Conservation (phyloP, 2,113 vertebrate genomes). For the Camelus dromedarius region DNA sequence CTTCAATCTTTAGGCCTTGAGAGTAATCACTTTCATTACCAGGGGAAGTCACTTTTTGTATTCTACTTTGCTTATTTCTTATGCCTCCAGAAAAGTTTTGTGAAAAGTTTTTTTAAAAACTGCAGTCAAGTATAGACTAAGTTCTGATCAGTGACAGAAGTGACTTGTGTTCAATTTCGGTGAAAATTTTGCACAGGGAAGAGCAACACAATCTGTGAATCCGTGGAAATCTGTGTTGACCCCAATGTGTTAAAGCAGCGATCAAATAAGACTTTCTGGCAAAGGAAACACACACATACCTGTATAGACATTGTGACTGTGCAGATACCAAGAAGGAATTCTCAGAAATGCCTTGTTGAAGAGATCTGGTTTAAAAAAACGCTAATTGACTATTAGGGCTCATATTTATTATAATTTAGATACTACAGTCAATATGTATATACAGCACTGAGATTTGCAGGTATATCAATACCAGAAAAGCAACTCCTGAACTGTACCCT, state of each 20-base stretch:
- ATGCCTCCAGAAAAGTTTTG: background rate
- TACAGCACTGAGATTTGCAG: background rate
- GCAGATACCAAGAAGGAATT: too few species aligned
- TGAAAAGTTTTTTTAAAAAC: background rate
- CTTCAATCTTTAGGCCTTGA: background rate
- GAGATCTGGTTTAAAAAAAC: background rate
- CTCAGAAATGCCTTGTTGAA: background rate
- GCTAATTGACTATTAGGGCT: background rate
- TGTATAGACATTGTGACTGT: background rate
- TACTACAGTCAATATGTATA: background rate
- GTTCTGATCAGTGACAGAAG: background rate
- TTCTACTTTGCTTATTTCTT: background rate
- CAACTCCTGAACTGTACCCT: background rate
- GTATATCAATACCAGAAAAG: background rate
- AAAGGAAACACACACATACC: background rate
- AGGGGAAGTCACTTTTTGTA: background rate
- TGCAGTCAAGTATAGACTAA: background rate
- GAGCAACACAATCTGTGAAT: accelerated
- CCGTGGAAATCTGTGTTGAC: background rate
- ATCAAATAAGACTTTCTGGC: background rate
- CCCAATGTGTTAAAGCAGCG: background rate
- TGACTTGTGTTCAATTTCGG: background rate
- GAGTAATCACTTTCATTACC: conserved; percentile 18
- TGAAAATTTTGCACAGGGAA: background rate
- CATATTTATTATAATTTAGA: background rate